Evolutionary conservation across 2,888 invertebrate species (phyloP).

Genomic region (Chirona hameri): DNA sequence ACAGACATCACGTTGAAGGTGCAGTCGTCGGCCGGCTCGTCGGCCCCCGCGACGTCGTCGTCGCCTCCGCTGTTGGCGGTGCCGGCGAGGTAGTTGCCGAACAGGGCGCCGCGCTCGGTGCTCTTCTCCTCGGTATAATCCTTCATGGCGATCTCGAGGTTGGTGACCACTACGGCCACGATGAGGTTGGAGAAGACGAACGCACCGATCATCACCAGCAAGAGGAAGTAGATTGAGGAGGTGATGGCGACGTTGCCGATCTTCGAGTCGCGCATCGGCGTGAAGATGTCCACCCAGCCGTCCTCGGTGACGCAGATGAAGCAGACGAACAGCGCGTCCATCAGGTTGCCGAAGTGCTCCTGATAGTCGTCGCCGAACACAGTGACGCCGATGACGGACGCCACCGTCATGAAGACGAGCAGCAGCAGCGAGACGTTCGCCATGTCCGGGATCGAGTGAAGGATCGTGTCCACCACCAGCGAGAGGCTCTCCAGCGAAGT

Average conservation of each 20-base stretch:
- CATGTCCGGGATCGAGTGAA: constrained; percentile 43
- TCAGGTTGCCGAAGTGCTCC: constrained; percentile 40
- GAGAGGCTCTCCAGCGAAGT: constrained; percentile 40
- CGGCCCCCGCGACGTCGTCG: not conserved
- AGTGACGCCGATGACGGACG: constrained; percentile 41
- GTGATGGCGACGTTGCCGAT: not conserved
- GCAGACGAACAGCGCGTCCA: constrained; percentile 43
- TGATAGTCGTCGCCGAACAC: constrained; percentile 41
- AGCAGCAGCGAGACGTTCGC: constrained; percentile 44
- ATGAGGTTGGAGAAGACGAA: constrained; percentile 42
- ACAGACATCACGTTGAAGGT: not conserved
- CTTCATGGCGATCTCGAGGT: constrained; percentile 41
- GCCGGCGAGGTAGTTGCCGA: not conserved
- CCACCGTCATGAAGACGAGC: constrained; percentile 41
- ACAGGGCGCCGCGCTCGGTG: not conserved
- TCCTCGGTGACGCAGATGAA: constrained; percentile 45
- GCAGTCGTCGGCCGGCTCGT: not conserved
- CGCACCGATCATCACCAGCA: constrained; percentile 40
- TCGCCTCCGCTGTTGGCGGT: not conserved
- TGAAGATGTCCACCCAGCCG: constrained; percentile 43
- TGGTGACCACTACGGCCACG: constrained; percentile 41
- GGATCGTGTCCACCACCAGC: constrained; percentile 42
- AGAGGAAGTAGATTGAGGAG: constrained; percentile 38
- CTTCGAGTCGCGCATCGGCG: constrained; percentile 11
- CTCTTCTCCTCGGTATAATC: constrained; percentile 40